Percentiles rank a stretch among this genome's conserved stretches.
Evolutionary conservation across 2,797 vertebrate species (phyloP).

Genomic region (Sebastes taczanowskii): DNA sequence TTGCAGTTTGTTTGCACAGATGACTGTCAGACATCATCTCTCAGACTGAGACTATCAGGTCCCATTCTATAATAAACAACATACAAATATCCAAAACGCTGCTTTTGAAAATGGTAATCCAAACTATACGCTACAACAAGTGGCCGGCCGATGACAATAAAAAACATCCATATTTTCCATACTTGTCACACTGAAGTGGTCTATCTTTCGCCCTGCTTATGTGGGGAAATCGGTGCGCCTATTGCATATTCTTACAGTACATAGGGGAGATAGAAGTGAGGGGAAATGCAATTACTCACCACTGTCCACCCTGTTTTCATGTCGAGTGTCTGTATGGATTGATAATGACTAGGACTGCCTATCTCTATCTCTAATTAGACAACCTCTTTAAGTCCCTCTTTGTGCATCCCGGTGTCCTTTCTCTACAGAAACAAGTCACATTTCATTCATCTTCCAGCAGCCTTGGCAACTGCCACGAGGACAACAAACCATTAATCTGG

Average conservation of each 20-base stretch:
- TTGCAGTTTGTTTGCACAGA: background rate
- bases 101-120: background rate
- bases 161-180: background rate
- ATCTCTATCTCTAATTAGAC: conserved; percentile 72
- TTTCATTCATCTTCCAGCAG: conserved; percentile 66
- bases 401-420: conserved; percentile 24
- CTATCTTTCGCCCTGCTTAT: background rate
- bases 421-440: conserved; percentile 52
- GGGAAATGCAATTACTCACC: conserved; percentile 71
- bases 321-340: conserved; percentile 52
- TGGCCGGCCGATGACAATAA: background rate
- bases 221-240: background rate
- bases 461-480: conserved; percentile 49
- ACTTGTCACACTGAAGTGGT: conserved; percentile 1
- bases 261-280: conserved; percentile 46
- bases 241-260: conserved; percentile 23
- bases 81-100: background rate
- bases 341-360: conserved; percentile 66
- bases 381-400: conserved; percentile 51
- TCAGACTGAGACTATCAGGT: background rate
- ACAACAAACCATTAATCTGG: conserved; percentile 67
- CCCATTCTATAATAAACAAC: background rate
- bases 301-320: conserved; percentile 60
- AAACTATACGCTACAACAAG: background rate
- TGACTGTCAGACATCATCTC: background rate